Conservation (phyloP, 1,140 invertebrate genomes). For the Lanistes nyassanus region DNA sequence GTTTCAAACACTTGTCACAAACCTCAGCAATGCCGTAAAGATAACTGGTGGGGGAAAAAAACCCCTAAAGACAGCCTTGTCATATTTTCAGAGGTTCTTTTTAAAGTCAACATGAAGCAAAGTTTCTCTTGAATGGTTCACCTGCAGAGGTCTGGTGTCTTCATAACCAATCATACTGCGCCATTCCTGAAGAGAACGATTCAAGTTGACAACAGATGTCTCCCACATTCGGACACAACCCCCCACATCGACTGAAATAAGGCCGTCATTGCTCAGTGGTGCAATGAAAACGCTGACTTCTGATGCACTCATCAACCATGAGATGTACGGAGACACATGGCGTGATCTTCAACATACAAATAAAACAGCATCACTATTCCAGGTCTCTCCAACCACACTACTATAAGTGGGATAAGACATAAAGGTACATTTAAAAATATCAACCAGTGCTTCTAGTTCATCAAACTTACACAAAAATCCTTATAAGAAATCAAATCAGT, state of each 20-base stretch:
- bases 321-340: slow-evolving; percentile 52
- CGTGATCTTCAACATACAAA: slow-evolving; percentile 10
- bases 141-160: slow-evolving; percentile 55
- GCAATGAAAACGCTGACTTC: slow-evolving; percentile 63
- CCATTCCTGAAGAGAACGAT: slow-evolving; percentile 69
- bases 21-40: no score
- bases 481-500: no score
- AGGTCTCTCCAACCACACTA: background rate
- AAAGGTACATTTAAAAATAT: background rate
- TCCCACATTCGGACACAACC: slow-evolving; percentile 75
- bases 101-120: background rate
- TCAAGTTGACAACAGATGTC: slow-evolving; percentile 68
- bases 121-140: slow-evolving; percentile 18
- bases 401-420: background rate
- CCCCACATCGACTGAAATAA: slow-evolving; percentile 73
- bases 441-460: no score
- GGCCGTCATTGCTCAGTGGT: slow-evolving; percentile 66
- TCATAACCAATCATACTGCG: slow-evolving; percentile 67
- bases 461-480: no score
- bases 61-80: background rate
- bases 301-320: slow-evolving; percentile 55
- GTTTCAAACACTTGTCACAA: no score
- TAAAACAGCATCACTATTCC: background rate
- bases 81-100: background rate
- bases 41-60: no score